phyloP scores from a whole-genome alignment of 2,113 vertebrate genomes.

The Bubalus kerabau region DNA sequence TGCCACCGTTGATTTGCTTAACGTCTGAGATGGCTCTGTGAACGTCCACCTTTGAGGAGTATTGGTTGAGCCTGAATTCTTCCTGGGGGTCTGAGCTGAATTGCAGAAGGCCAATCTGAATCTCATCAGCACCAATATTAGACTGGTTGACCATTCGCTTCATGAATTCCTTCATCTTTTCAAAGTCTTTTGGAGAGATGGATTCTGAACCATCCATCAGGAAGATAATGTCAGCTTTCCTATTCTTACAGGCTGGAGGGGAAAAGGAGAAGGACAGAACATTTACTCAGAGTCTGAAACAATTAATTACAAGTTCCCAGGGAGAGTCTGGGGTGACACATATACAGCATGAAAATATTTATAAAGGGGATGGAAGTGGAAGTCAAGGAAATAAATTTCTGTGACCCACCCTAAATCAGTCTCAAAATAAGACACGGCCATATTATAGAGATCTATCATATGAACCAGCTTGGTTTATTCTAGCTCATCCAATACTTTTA shows the following conservation, averaged over 20 bases:
- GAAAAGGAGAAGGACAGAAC: not conserved
- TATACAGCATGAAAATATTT: not conserved
- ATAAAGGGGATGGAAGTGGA: not conserved
- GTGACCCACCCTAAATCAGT: not conserved
- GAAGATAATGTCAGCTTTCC: conserved; percentile 85
- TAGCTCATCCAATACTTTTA: not conserved
- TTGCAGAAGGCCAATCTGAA: conserved; percentile 86
- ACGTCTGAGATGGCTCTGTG: conserved; percentile 70
- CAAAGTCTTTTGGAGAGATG: conserved; percentile 77
- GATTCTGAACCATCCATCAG: conserved; percentile 87
- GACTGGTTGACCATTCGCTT: conserved; percentile 77
- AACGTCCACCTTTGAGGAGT: conserved; percentile 70
- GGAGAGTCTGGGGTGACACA: not conserved
- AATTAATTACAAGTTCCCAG: not conserved
- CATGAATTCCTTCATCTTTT: conserved; percentile 86
- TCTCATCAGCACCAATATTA: conserved; percentile 68
- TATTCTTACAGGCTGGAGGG: conserved; percentile 82
- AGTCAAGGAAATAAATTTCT: not conserved
- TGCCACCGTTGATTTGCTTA: conserved; percentile 76
- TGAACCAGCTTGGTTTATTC: not conserved
- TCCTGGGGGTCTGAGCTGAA: conserved; percentile 75
- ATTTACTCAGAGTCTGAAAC: conserved; percentile 9
- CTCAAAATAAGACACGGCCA: not conserved
- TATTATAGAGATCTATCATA: not conserved
- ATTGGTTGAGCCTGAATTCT: conserved; percentile 78